Evolutionary conservation across 1,140 invertebrate genomes (phyloP), one percentile per base, ranked within the genome.

Genomic region (Aphidius ervi): DNA sequence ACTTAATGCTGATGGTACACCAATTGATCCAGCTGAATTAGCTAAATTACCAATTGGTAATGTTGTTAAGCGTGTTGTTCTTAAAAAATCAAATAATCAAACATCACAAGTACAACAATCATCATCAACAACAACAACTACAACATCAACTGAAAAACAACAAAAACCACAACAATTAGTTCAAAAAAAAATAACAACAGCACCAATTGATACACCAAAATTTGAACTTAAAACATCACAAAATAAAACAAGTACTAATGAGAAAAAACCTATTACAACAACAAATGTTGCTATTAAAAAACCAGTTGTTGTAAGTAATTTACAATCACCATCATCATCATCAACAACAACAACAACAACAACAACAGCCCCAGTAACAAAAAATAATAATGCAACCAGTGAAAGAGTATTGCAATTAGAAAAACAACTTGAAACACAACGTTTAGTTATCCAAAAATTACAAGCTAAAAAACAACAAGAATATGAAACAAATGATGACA

Each of bases 61-160:
- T n/a, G 74, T 81, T 2, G 78, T 81, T 1, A 81, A 80, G n/a
- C 65, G 77, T 31, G 77, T 81, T 1, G 75, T 81, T 0, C 74
- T 79, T 0, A 79, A 79, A 5, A 76, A 77, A 8, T 63, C 55
- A 42, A 70, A 74, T 10, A 72, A 63, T 50, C 54, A 31, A 31
- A 31, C 23, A 31, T 3, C 23, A 3, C 23, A 31, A 31, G 23
- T 4, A 31, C 23, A 3, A 31, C 23, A 31, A 31, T 31, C 23
- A 31, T 31, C 23, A 31, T 31, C 23, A 31, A 3, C 23, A 31
- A 31, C 23, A 31, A 31, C 2, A 31, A 31, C 23, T 1, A 31
- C 2, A 31, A 31, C 23, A 31, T 16, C 16, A 16, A 31, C 2
- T 31, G 23, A 31, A 3, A 31, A 31, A 4, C 23, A 31, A 31